phyloP scores from a whole-genome alignment of 1,140 invertebrate genomes.

The Drosophila burlai region DNA sequence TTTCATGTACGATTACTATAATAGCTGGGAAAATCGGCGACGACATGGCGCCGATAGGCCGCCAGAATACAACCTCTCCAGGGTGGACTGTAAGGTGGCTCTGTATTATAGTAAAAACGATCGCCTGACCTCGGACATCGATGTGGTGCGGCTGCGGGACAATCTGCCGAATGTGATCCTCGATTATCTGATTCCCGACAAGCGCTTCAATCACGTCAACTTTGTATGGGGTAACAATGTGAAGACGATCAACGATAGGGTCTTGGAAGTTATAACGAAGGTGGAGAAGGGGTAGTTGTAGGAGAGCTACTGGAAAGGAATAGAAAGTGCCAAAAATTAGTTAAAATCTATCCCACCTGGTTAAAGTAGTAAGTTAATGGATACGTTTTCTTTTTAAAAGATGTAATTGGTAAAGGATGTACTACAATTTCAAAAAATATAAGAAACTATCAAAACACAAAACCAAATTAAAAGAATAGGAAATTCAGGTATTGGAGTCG shows the following conservation, averaged over 20 bases:
- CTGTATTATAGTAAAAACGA: constrained; percentile 66
- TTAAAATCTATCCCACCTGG: background rate
- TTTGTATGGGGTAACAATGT: constrained; percentile 86
- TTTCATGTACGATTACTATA: constrained; percentile 46
- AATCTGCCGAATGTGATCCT: constrained; percentile 85
- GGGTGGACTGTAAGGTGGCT: constrained; percentile 63
- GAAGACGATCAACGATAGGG: constrained; percentile 80
- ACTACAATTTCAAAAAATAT: background rate
- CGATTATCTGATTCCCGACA: constrained; percentile 75
- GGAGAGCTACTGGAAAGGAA: too few relatives aligned
- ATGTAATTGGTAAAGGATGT: background rate
- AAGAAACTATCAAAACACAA: background rate
- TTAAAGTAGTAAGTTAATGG: background rate
- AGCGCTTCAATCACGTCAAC: constrained; percentile 86
- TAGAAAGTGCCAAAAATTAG: background rate
- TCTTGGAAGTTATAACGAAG: constrained; percentile 78
- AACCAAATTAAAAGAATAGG: background rate
- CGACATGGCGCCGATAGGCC: constrained; percentile 28
- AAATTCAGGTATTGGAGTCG: background rate
- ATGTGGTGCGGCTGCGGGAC: constrained; percentile 77
- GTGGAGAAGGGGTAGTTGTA: constrained; percentile 55
- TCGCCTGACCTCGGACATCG: constrained; percentile 29
- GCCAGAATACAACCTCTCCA: constrained; percentile 58
- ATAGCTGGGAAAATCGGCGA: constrained; percentile 23
- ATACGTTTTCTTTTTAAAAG: too few relatives aligned